Conservation (phyloP, 2,888 invertebrate species). For the Apodemia mormo region DNA sequence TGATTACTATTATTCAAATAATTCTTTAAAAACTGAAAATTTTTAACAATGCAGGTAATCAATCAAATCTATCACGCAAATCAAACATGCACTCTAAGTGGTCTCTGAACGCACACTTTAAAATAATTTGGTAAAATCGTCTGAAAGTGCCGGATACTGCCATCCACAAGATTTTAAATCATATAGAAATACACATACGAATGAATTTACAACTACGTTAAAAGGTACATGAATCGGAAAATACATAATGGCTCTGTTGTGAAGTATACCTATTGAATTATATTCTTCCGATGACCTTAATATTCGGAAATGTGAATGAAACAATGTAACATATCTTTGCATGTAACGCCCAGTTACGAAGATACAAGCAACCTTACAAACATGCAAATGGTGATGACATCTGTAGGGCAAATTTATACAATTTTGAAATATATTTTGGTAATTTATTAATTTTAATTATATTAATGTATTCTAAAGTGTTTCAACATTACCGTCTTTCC, state of each 20-base stretch:
- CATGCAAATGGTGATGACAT: not conserved
- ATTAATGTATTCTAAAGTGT: no score
- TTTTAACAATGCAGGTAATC: conserved; percentile 15
- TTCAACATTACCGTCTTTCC: no score
- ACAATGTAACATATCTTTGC: conserved; percentile 42
- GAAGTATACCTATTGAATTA: conserved; percentile 67
- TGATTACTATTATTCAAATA: not conserved
- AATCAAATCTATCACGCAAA: conserved; percentile 30
- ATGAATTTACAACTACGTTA: conserved; percentile 46
- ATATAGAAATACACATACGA: conserved; percentile 25
- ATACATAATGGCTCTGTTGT: conserved; percentile 61
- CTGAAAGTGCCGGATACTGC: conserved; percentile 52
- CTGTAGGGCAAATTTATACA: no score
- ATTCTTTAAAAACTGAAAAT: not conserved
- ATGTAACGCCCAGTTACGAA: conserved; percentile 8
- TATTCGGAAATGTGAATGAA: conserved; percentile 55
- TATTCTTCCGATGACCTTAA: conserved; percentile 70
- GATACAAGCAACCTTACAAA: not conserved
- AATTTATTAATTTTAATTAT: no score
- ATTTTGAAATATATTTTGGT: no score
- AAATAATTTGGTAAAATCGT: conserved; percentile 51
- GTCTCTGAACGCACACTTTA: conserved; percentile 41
- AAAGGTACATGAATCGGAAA: conserved; percentile 71
- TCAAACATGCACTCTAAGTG: conserved; percentile 35
- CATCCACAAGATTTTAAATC: conserved; percentile 27